These are phyloP conservation scores for Eumacrocentrus americanus DNA, from an alignment of 2,888 invertebrate genomes.

Conservation along the genomic window DNA sequence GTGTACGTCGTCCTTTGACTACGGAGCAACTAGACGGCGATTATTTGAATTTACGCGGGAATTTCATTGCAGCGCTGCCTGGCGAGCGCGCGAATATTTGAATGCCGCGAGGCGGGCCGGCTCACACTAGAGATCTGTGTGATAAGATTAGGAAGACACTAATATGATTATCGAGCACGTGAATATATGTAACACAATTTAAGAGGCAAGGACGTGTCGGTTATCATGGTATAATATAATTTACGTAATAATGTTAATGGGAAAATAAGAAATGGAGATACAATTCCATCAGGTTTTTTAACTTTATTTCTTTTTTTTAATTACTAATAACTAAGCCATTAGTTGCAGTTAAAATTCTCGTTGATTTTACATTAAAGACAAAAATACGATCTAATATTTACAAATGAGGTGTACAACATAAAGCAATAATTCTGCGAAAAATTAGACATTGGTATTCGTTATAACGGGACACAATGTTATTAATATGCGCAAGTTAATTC, in stretches of 20 bases:
- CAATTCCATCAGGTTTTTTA: conserved; percentile 49
- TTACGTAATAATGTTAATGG: neutral
- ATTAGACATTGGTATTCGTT: conserved; percentile 41
- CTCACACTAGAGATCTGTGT: neutral
- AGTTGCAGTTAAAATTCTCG: conserved; percentile 58
- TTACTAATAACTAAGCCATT: conserved; percentile 58
- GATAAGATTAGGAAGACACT: too few relatives aligned
- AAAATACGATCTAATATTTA: conserved; percentile 61
- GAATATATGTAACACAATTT: too few relatives aligned
- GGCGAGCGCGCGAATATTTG: too few relatives aligned
- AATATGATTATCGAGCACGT: neutral
- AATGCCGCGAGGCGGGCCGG: too few relatives aligned
- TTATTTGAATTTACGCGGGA: neutral
- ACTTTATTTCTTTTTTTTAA: conserved; percentile 45
- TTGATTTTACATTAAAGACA: conserved; percentile 59
- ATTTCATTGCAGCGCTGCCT: neutral
- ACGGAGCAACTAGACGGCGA: too few relatives aligned
- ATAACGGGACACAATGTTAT: conserved; percentile 42
- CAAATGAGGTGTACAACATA: conserved; percentile 60
- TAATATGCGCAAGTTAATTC: conserved; percentile 6
- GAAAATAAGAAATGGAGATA: conserved; percentile 9
- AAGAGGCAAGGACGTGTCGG: too few relatives aligned
- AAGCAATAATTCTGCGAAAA: conserved; percentile 40
- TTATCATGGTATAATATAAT: neutral
- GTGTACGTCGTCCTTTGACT: too few relatives aligned